phyloP scores from a whole-genome alignment of 2,113 vertebrate genomes.

The Hemibagrus wyckioides region DNA sequence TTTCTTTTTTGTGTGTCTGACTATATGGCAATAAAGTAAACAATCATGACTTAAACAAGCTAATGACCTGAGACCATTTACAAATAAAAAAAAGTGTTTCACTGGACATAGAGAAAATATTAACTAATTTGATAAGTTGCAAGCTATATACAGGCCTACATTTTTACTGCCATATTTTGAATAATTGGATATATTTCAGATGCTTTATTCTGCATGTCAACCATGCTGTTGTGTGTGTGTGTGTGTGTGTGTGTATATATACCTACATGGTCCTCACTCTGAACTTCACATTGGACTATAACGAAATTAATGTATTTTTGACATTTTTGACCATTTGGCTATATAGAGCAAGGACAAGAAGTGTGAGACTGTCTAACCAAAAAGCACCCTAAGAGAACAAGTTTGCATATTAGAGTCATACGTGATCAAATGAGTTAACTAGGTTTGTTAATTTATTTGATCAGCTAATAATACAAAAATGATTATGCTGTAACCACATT shows the following conservation, averaged over 20 bases:
- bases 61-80: no score
- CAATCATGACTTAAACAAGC: no score
- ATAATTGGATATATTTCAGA: background rate
- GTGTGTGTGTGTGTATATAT: background rate
- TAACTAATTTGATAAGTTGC: background rate
- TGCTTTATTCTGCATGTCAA: background rate
- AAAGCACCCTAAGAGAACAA: background rate
- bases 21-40: background rate
- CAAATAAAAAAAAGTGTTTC: no score
- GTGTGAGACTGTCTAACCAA: slow-evolving; percentile 2
- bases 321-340: background rate
- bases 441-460: no score
- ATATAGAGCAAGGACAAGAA: background rate
- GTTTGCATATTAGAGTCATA: background rate
- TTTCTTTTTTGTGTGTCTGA: background rate
- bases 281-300: background rate
- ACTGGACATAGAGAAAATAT: background rate
- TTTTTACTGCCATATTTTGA: background rate
- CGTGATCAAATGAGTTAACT: background rate
- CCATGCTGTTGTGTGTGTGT: no score
- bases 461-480: no score
- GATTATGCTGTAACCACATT: no score
- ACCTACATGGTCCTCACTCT: background rate
- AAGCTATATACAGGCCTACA: background rate
- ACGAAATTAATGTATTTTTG: background rate